Evolutionary conservation across 2,797 vertebrate genomes (phyloP).

Genomic region (Sebastolobus altivelis): DNA sequence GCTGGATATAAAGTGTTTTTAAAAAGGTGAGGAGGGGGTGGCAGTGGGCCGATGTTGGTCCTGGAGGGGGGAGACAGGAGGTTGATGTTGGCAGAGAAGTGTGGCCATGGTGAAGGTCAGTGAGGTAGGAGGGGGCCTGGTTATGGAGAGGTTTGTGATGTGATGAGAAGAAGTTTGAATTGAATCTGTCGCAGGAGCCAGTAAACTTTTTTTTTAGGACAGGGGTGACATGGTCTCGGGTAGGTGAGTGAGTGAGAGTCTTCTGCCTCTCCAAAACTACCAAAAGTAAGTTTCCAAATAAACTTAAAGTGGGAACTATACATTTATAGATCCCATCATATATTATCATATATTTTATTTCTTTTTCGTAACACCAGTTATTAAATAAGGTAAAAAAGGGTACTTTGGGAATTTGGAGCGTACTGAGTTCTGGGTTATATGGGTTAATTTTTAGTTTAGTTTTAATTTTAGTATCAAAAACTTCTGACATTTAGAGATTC

Average conservation of each 20-base stretch:
- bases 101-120: slow-evolving; percentile 44
- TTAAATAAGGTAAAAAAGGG: not conserved
- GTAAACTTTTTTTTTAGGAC: not conserved
- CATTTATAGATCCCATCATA: not conserved
- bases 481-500: no score
- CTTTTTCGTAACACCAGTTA: not conserved
- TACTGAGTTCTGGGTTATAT: not conserved
- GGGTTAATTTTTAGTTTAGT: not conserved
- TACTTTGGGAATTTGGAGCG: not conserved
- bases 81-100: slow-evolving; percentile 41
- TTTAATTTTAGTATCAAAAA: no score
- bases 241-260: not conserved
- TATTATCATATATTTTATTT: not conserved
- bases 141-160: not conserved
- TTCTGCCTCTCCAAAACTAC: not conserved
- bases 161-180: not conserved
- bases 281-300: not conserved
- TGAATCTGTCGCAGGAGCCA: slow-evolving; percentile 5
- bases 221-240: not conserved
- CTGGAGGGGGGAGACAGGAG: slow-evolving; percentile 16
- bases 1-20: not conserved
- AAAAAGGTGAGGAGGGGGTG: slow-evolving; percentile 5
- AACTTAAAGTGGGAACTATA: not conserved
- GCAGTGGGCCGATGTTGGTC: slow-evolving; percentile 15
- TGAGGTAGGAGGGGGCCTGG: not conserved